Percentiles rank a stretch among this genome's conserved stretches.
Conservation (phyloP, 30 jellyfish, hydroid and myxozoan genomes). For the Sanderia malayensis region DNA sequence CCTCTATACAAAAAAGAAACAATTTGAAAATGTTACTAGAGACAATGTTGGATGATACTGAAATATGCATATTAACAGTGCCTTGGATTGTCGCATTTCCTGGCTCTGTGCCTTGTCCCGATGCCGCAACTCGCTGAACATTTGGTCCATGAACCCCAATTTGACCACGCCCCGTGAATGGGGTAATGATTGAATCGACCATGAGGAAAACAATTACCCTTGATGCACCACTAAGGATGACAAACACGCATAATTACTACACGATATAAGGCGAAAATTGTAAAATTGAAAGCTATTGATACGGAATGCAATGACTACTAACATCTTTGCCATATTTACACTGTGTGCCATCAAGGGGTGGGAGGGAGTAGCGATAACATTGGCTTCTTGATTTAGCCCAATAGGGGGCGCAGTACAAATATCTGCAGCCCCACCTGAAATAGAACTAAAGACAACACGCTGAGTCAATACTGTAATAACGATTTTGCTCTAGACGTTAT, state of each 20-base stretch:
- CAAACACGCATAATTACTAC: no score
- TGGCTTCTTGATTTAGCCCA: not conserved
- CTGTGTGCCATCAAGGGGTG: conserved; percentile 44
- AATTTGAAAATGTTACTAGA: no score
- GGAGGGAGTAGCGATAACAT: conserved; percentile 17
- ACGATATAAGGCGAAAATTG: no score
- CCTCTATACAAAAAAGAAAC: no score
- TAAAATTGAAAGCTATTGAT: no score
- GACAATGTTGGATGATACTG: no score
- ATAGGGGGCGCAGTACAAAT: conserved; percentile 20
- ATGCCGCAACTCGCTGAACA: conserved; percentile 77
- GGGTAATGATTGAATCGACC: conserved; percentile 25
- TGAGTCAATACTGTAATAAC: no score
- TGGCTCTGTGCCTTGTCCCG: conserved; percentile 48
- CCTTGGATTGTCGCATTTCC: conserved; percentile 82
- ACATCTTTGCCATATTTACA: conserved; percentile 47
- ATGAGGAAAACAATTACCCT: conserved; percentile 61
- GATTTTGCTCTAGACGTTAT: no score
- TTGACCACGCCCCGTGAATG: conserved; percentile 80
- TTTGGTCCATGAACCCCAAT: conserved; percentile 62
- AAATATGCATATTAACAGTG: not conserved
- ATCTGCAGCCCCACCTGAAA: conserved; percentile 23
- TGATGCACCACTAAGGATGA: conserved; percentile 76
- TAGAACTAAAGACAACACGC: not conserved
- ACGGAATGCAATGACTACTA: not conserved